These are phyloP conservation scores for Martes martes DNA, from an alignment of 2,113 vertebrate species.

Conservation along the genomic window DNA sequence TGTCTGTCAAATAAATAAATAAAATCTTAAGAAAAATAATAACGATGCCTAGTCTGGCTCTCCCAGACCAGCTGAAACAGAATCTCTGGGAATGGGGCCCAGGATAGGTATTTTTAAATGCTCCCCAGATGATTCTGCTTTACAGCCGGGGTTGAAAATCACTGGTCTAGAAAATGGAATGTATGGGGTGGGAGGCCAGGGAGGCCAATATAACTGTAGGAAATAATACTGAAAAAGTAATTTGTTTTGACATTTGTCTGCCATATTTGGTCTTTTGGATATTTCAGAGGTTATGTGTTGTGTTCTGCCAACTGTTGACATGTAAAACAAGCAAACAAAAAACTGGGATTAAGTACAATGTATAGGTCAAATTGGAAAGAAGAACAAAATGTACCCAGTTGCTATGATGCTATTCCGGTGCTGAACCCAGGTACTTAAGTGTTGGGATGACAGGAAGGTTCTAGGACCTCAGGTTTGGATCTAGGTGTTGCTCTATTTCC, in stretches of 20 bases:
- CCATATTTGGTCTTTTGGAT: constrained; percentile 9
- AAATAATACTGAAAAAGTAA: constrained; percentile 23
- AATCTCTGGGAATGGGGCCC: background rate
- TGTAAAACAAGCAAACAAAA: constrained; percentile 2
- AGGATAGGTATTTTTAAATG: constrained; percentile 20
- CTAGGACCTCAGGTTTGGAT: background rate
- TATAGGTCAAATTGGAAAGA: background rate
- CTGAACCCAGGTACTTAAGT: background rate
- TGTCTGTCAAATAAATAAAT: no score
- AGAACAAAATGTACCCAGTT: background rate
- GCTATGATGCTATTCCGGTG: background rate
- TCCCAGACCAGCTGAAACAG: background rate
- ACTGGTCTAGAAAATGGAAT: background rate
- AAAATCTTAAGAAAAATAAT: background rate
- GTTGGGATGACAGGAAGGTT: background rate
- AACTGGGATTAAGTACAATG: background rate
- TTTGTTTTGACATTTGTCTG: background rate
- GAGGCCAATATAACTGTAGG: background rate
- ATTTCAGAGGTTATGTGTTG: constrained; percentile 11
- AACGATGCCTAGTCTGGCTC: background rate
- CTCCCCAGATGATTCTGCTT: background rate
- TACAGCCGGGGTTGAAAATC: background rate
- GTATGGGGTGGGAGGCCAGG: background rate
- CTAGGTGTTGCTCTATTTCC: background rate
- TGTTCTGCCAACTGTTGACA: background rate